Evolutionary conservation across 2,797 vertebrate species (phyloP).

Genomic region (Diglossa cyanea): DNA sequence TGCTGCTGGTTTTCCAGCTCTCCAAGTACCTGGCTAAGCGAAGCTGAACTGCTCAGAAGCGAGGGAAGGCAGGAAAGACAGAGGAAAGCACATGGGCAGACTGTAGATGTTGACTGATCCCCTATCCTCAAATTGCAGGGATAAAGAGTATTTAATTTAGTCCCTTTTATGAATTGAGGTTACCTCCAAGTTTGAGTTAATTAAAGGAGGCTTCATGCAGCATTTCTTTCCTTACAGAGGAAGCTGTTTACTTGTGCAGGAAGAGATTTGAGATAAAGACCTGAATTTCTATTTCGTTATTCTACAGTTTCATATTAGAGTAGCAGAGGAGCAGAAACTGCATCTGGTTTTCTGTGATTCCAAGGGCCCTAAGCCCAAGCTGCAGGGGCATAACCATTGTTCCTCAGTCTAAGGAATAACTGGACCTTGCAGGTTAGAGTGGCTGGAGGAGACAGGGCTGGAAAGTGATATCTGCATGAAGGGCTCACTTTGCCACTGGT

Average conservation of each 20-base stretch:
- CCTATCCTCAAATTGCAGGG: neutral
- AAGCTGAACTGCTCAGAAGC: fast-evolving
- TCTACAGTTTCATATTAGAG: neutral
- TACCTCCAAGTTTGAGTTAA: neutral
- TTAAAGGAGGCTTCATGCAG: neutral
- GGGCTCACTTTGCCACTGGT: fast-evolving
- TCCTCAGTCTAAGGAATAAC: neutral
- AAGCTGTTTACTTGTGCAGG: neutral
- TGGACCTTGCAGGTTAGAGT: neutral
- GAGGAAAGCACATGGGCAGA: neutral
- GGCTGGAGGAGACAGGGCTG: neutral
- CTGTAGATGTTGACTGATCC: neutral
- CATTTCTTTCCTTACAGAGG: neutral
- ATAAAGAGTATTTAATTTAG: neutral
- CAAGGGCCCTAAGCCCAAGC: neutral
- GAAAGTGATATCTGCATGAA: neutral
- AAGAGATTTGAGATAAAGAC: neutral
- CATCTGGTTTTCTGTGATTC: neutral
- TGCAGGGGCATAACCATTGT: neutral
- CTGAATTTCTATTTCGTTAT: neutral
- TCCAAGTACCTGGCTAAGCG: neutral
- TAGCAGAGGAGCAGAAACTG: neutral
- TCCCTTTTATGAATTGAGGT: neutral
- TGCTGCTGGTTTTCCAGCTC: neutral
- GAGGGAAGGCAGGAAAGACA: neutral